phyloP scores from a whole-genome alignment of 2,113 vertebrate genomes.

The Corythaixoides concolor region DNA sequence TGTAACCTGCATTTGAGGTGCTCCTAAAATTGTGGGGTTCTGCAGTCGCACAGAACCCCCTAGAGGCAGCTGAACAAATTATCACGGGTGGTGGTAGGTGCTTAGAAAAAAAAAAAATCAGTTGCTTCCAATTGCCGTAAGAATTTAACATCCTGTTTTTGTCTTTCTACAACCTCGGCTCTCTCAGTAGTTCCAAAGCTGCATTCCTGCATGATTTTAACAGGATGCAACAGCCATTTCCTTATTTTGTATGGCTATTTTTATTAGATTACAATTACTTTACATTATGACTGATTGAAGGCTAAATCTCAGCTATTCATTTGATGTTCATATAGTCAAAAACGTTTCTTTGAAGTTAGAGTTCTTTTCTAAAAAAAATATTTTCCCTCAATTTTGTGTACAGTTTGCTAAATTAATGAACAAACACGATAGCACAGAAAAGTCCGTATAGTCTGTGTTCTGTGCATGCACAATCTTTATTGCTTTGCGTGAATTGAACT shows the following conservation, averaged over 20 bases:
- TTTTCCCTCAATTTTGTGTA: conserved; percentile 11
- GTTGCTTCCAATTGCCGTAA: conserved; percentile 25
- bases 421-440: not conserved
- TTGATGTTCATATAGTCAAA: conserved; percentile 41
- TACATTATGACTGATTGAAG: conserved; percentile 48
- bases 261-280: conserved; percentile 73
- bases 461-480: not conserved
- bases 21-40: not conserved
- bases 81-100: not conserved
- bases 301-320: conserved; percentile 67
- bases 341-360: conserved; percentile 68
- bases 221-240: conserved; percentile 82
- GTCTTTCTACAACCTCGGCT: conserved; percentile 63
- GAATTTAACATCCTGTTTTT: conserved; percentile 79
- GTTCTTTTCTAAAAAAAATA: not conserved
- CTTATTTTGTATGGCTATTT: conserved; percentile 79
- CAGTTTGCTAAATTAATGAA: conserved; percentile 52
- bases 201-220: conserved; percentile 67
- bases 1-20: not conserved
- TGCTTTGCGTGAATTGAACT: conserved; percentile 39
- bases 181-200: conserved; percentile 62
- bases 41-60: conserved; percentile 50
- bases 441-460: not conserved
- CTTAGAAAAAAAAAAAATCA: not conserved
- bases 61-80: conserved; percentile 22